Base-by-base conservation (phyloP, 2,113 vertebrate genomes). In the Solea senegalensis region DNA sequence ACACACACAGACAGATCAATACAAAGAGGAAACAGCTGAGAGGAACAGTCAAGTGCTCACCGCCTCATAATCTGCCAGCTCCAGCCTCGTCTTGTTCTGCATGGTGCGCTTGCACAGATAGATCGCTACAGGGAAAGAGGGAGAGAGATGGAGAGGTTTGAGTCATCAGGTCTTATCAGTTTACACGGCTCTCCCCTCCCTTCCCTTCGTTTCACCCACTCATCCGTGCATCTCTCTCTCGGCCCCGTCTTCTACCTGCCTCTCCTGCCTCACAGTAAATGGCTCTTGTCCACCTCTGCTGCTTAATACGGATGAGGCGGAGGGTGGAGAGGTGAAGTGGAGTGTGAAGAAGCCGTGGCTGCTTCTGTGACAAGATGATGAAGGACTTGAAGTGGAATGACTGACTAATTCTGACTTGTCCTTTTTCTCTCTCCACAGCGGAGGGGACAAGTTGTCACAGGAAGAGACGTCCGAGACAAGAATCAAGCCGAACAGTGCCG, bases 101-200 rank as follows among this genome's bases (percentile, higher is more conserved):
- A 99, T 99, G 85, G 98, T 99, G 91, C 98, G 91, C 90, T 99
- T 99, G 93, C 97, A 99, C 90, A 99, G 96, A 88, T 99, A 99
- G 90, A 99, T 98, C 77, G 97, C 97, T 99, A 85, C 44, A 6
- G 63, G 46, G 58, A 53, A 50, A 43, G 51, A 9, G 15, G 61
- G 7, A 72, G 12, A 50, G 64, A 58, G 39, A 16, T 7, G 34
- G 53, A 55, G 85, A 45, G 62, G 48, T 51, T 58, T 52, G 44
- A 50, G 65, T 56, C 41, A 64, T 50, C 46, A 39, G 45, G 76
- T 56, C 44, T 73, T 43, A 72, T 77, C 77, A 65, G 68, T 26
- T 1, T 2, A 34, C 41, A 69, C 64, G 46, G 21, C 21, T 52
- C 21, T 15, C 9, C 41, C 28, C n/a, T 65, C 16, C 9, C 15